Conservation (phyloP, 2,888 invertebrate species). For the Melangyna quadrimaculata region DNA sequence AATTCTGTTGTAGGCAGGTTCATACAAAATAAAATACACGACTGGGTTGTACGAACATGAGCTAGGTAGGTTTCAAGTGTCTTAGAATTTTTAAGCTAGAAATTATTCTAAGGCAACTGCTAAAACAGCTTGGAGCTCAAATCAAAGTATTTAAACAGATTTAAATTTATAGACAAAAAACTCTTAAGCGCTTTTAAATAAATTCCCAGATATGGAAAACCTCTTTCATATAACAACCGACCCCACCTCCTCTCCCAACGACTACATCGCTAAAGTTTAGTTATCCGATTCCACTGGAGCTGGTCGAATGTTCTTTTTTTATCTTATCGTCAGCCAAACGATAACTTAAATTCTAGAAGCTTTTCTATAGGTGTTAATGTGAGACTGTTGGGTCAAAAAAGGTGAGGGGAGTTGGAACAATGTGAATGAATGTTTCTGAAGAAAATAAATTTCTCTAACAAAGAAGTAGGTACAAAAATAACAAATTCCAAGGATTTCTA, state of each 20-base stretch:
- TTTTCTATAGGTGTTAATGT: neutral
- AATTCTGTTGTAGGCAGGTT: too few relatives aligned
- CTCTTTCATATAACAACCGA: neutral
- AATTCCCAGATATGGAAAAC: too few relatives aligned
- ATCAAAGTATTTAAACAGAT: too few relatives aligned
- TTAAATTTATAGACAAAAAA: too few relatives aligned
- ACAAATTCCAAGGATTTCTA: neutral
- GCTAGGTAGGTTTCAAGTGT: too few relatives aligned
- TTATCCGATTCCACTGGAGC: neutral
- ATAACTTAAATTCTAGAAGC: neutral
- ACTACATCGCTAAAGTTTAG: neutral
- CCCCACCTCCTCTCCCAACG: neutral
- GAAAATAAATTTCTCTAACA: neutral
- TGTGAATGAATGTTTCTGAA: neutral
- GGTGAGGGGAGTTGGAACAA: neutral
- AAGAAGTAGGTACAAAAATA: neutral
- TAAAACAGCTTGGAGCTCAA: too few relatives aligned
- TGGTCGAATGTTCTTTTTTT: neutral
- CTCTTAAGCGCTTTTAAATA: too few relatives aligned
- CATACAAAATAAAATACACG: too few relatives aligned
- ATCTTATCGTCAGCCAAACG: neutral
- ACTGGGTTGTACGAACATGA: too few relatives aligned
- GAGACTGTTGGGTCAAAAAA: neutral
- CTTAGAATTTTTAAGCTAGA: too few relatives aligned
- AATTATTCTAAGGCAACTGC: too few relatives aligned